phyloP scores from a whole-genome alignment of 1,140 invertebrate species.

The Panulirus ornatus region DNA sequence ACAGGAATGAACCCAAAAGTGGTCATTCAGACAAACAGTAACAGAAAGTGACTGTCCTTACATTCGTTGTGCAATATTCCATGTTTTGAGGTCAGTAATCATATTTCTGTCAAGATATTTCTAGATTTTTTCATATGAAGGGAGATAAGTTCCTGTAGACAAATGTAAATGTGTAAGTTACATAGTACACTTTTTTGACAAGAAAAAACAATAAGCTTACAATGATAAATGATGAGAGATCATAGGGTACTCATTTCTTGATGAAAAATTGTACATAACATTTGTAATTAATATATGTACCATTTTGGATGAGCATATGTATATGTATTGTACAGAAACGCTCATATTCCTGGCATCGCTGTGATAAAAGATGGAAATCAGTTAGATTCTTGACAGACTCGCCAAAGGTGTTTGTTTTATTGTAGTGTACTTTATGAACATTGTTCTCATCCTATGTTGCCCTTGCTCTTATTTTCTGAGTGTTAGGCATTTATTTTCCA shows the following conservation, averaged over 20 bases:
- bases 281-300: constrained; percentile 30
- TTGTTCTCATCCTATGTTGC: not conserved
- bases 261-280: not conserved
- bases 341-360: constrained; percentile 15
- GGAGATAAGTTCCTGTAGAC: constrained; percentile 1
- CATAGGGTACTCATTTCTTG: not conserved
- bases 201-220: not conserved
- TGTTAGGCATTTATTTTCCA: too few relatives aligned
- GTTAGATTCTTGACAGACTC: constrained; percentile 12
- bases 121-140: not conserved
- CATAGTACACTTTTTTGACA: not conserved
- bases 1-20: not conserved
- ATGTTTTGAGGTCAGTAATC: constrained; percentile 31
- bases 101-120: constrained; percentile 28
- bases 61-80: not conserved
- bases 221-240: not conserved
- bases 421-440: not conserved
- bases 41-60: not conserved
- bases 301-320: not conserved
- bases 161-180: not conserved
- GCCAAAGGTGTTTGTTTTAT: constrained; percentile 8
- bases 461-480: too few relatives aligned
- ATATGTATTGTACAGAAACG: constrained; percentile 22
- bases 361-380: constrained; percentile 22
- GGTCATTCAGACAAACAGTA: not conserved